Percentiles rank a stretch among this genome's conserved stretches.
phyloP scores from a whole-genome alignment of 1,140 invertebrate genomes.

The Aphaenogaster ashmeadi region DNA sequence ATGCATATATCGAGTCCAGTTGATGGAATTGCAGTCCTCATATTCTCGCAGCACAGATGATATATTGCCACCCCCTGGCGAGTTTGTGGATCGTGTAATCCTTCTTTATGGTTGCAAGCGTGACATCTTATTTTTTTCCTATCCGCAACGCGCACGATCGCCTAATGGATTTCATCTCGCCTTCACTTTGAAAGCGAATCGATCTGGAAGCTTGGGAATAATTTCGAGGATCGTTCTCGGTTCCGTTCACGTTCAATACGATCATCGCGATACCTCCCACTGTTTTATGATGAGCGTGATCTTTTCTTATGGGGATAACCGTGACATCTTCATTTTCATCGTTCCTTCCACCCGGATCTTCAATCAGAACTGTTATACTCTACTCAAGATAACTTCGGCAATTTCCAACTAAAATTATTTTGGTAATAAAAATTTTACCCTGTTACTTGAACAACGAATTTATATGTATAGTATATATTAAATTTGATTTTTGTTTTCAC shows the following conservation, averaged over 20 bases:
- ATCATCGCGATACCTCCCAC: slow-evolving; percentile 7
- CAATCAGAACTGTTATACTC: background rate
- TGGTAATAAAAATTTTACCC: background rate
- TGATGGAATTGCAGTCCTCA: slow-evolving; percentile 15
- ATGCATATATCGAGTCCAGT: slow-evolving; percentile 23
- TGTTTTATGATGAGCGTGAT: slow-evolving; percentile 41
- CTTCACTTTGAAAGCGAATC: slow-evolving; percentile 33
- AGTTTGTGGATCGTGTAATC: slow-evolving; percentile 35
- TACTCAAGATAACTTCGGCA: background rate
- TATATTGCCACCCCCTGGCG: slow-evolving; percentile 29
- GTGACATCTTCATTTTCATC: slow-evolving; percentile 28
- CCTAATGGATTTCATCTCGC: slow-evolving; percentile 55
- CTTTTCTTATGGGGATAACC: slow-evolving; percentile 34
- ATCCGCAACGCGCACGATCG: slow-evolving; percentile 3
- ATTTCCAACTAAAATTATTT: background rate
- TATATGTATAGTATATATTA: background rate
- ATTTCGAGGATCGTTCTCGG: slow-evolving; percentile 22
- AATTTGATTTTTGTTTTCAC: background rate
- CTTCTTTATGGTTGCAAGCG: slow-evolving; percentile 37
- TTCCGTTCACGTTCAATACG: background rate
- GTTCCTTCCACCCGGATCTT: background rate
- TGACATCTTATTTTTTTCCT: slow-evolving; percentile 54
- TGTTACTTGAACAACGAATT: background rate
- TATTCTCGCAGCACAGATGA: slow-evolving; percentile 18
- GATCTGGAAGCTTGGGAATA: slow-evolving; percentile 25